Percentiles rank a stretch among this genome's conserved stretches.
Conservation (phyloP, 2,113 vertebrate species). For the Meriones unguiculatus region DNA sequence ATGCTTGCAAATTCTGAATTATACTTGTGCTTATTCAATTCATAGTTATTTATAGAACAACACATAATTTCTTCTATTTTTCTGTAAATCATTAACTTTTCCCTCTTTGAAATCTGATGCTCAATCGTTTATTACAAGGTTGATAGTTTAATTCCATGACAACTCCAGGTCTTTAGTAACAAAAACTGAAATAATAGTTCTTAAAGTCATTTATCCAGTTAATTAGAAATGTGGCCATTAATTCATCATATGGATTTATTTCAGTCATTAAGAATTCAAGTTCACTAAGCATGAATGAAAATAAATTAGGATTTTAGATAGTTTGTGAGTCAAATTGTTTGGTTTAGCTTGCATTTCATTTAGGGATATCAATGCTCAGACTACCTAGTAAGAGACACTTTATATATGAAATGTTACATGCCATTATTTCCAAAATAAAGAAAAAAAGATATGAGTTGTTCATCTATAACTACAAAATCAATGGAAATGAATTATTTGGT, state of each 20-base stretch:
- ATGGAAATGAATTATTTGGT: neutral
- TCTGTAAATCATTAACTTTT: neutral
- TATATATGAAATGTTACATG: neutral
- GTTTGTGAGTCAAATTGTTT: neutral
- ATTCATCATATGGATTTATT: neutral
- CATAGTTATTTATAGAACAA: neutral
- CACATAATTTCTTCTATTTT: neutral
- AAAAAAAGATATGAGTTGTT: neutral
- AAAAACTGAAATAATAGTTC: slow-evolving; percentile 1
- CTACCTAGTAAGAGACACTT: neutral
- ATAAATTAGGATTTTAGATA: neutral
- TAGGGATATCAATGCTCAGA: neutral
- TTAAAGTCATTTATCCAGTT: slow-evolving; percentile 17
- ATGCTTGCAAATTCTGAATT: neutral
- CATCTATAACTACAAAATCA: neutral
- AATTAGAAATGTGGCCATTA: slow-evolving; percentile 9
- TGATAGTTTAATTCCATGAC: neutral
- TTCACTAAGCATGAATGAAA: slow-evolving; percentile 28
- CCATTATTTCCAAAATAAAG: slow-evolving; percentile 1
- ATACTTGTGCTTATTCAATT: neutral
- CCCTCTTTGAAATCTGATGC: neutral
- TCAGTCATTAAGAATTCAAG: slow-evolving; percentile 35
- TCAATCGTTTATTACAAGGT: neutral
- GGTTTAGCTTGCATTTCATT: neutral
- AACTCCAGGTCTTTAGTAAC: neutral